Evolutionary conservation across 2,113 vertebrate species (phyloP), one percentile per base, ranked within the genome.

Genomic region (Sakesphorus luctuosus): DNA sequence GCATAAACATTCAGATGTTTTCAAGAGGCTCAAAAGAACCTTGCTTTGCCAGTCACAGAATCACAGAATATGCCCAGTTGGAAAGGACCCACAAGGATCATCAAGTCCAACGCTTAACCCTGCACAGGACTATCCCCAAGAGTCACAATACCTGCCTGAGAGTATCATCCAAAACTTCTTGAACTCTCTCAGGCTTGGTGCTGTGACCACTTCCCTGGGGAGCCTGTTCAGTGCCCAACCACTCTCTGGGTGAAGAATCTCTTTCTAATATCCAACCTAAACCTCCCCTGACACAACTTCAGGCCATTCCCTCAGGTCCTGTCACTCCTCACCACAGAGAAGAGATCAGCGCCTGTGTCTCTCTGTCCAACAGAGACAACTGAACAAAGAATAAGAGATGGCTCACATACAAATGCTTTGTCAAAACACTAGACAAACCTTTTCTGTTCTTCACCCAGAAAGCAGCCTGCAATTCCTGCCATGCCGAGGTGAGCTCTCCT

Each of bases 351-450:
- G 61, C 25, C 61, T 63, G 11, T 26, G 18, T 26, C 26, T 29
- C 24, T 16, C 33, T 1, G 0, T 61, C 26, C 84, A 43, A 44
- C 0, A 55, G 16, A 47, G 52, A 72, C 0, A 1, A 29, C 11
- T 18, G 38, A 85, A 78, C 18, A 78, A 89, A 44, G 17, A 83
- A 35, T 3, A 79, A n/a, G 4, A 52, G 14, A 89, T 62, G 31
- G n/a, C n/a, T 79, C 8, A 73, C 46, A 85, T 28, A 14, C 7
- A 79, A 55, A 71, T 35, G 43, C 36, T 90, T 65, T 0, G 0
- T 23, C 17, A 69, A 53, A 93, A 83, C 25, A 25, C 17, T 10
- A 33, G 14, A 31, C 40, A 90, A 46, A 38, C 1, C 21, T 47
- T 89, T 62, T 47, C 1, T 1, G 7, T 23, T 71, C 47, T 71